Percentiles rank a stretch among this genome's conserved stretches.
Evolutionary conservation across 2,797 vertebrate genomes (phyloP).

Genomic region (Sciurus vulgaris): DNA sequence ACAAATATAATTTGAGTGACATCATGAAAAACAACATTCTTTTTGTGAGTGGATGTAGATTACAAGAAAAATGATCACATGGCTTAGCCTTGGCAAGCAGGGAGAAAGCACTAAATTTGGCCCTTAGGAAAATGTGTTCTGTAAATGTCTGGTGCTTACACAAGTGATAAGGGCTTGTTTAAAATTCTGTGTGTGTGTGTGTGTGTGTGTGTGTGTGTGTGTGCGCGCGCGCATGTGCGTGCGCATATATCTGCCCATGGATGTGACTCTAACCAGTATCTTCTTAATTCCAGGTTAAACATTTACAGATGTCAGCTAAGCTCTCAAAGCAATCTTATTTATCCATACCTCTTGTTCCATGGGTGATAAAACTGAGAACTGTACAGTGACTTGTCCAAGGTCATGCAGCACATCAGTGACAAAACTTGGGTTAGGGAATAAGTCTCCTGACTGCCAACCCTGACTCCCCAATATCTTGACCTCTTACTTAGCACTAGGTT

Average conservation of each 20-base stretch:
- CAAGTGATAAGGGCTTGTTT: constrained; percentile 64
- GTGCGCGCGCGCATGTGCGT: background rate
- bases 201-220: background rate
- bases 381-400: constrained; percentile 22
- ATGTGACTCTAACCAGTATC: background rate
- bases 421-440: background rate
- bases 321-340: constrained; percentile 13
- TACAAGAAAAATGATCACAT: constrained; percentile 76
- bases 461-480: background rate
- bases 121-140: constrained; percentile 71
- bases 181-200: background rate
- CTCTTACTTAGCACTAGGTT: background rate
- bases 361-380: background rate
- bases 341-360: background rate
- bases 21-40: constrained; percentile 77
- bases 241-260: background rate
- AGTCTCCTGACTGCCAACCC: background rate
- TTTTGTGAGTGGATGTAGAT: constrained; percentile 74
- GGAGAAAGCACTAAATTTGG: constrained; percentile 68
- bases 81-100: constrained; percentile 65
- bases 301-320: constrained; percentile 2
- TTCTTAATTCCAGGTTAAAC: constrained; percentile 44
- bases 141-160: constrained; percentile 59
- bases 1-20: constrained; percentile 74
- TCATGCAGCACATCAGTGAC: background rate